Evolutionary conservation across 2,888 invertebrate genomes (phyloP), one percentile per base, ranked within the genome.

Genomic region (Ophion costatus): DNA sequence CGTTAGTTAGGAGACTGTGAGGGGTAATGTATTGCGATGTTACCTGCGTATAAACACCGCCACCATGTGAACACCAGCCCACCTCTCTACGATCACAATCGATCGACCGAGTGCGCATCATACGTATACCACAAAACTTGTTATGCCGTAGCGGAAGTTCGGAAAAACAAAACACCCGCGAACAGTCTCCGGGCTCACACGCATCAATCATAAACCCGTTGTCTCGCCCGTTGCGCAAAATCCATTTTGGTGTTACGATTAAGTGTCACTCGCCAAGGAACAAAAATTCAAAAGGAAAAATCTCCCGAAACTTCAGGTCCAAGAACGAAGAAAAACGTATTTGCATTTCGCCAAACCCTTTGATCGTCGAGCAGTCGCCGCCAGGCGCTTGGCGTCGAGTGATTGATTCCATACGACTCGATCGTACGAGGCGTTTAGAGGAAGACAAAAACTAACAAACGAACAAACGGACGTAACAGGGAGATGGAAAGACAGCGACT

Each of bases 401-500:
- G 3, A 4, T 29, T 4, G 29, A 29, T 61, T 22, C 71, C 33
- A 71, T 29, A 17, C 70, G 56, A 33, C n/a, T 56, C 11, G 71
- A 20, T 56, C 20, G n/a, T 38, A 63, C 61, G 33, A 22, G 51
- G 29, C 20, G 45, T 71, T 14, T 22, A 33, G 22, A 57, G 5
- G n/a, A 71, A 17, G n/a, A n/a, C n/a, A 22, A 17, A 78, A 67
- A 69, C 33, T 56, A 77, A 14, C 6, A 20, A 20, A 6, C n/a
- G 76, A n/a, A 9, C 59, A 69, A 42, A 57, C 38, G 7, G 59
- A 78, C 51, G 51, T 51, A 51, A 17, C 0, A 17, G 4, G 4
- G 14, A 14, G 51, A 14, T 11, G 17, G 22, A 42, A 14, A 17
- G 29, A 66, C 10, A 79, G 14, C 10, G 73, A 91, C 94, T 94